Evolutionary conservation across 2,797 vertebrate genomes (phyloP).

Genomic region (Octomys mimax): DNA sequence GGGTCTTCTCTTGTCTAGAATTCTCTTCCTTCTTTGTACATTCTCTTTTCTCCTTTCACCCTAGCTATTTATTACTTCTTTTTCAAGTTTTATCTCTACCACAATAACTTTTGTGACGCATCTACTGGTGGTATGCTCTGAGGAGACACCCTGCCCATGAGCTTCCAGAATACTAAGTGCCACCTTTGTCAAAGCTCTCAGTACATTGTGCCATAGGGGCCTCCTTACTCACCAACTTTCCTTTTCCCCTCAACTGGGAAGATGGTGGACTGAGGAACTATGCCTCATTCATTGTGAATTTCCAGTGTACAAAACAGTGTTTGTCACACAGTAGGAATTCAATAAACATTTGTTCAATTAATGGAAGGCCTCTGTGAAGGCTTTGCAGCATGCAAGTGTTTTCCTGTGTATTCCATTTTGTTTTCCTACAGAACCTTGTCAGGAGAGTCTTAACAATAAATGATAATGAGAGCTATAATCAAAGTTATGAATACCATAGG

Average conservation of each 20-base stretch:
- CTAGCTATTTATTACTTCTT: not conserved
- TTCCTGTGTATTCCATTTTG: conserved; percentile 30
- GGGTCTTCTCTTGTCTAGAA: not conserved
- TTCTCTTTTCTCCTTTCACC: not conserved
- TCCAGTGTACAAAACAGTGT: not conserved
- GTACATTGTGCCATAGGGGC: not conserved
- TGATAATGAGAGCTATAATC: not conserved
- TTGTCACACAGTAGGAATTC: not conserved
- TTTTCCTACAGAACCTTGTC: not conserved
- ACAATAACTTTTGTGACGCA: not conserved
- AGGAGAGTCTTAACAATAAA: not conserved
- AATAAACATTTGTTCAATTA: not conserved
- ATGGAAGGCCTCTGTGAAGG: not conserved
- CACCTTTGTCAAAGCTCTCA: not conserved
- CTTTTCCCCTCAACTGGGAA: not conserved
- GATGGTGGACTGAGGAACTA: not conserved
- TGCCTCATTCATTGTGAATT: not conserved
- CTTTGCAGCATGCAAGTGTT: not conserved
- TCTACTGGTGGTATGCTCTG: not conserved
- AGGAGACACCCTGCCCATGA: not conserved
- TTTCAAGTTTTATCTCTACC: not conserved
- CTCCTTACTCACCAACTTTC: not conserved
- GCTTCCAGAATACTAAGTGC: not conserved
- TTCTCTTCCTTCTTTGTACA: not conserved
- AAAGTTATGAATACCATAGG: conserved; percentile 4